These are phyloP conservation scores for Eutolmus rufibarbis DNA, from an alignment of 2,888 invertebrate species.

Conservation along the genomic window DNA sequence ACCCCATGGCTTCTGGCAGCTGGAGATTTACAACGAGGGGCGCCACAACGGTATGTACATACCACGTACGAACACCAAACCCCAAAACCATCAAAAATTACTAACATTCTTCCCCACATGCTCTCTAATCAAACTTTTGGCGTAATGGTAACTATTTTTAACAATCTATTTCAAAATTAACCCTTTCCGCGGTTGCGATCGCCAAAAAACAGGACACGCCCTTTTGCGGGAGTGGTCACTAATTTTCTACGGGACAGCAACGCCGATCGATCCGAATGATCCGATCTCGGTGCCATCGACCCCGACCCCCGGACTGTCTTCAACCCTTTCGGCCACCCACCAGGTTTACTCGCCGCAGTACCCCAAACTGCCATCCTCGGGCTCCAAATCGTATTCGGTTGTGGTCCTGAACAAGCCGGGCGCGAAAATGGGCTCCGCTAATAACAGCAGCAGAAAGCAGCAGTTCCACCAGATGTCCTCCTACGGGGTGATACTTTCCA, in stretches of 20 bases:
- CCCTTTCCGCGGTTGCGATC: not conserved
- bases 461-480: slow-evolving; percentile 58
- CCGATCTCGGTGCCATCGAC: slow-evolving; percentile 64
- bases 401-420: slow-evolving; percentile 42
- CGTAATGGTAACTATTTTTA: not conserved
- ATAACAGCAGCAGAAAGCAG: slow-evolving; percentile 49
- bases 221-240: slow-evolving; percentile 92
- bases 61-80: slow-evolving; percentile 1
- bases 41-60: slow-evolving; percentile 47
- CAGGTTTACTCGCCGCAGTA: slow-evolving; percentile 60
- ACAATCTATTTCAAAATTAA: not conserved
- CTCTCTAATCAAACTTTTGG: not conserved
- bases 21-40: slow-evolving; percentile 96
- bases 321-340: slow-evolving; percentile 52
- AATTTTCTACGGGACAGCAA: slow-evolving; percentile 87
- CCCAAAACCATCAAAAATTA: slow-evolving; percentile 47
- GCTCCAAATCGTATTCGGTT: slow-evolving; percentile 51
- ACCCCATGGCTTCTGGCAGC: slow-evolving; percentile 91
- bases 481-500: slow-evolving; percentile 55
- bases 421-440: slow-evolving; percentile 26
- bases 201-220: slow-evolving; percentile 74
- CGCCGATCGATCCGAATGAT: slow-evolving; percentile 70
- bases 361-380: slow-evolving; percentile 58
- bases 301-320: slow-evolving; percentile 44
- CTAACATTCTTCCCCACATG: slow-evolving; percentile 54